A percentile compares a stretch with the other conserved stretches of the same genome.
Evolutionary conservation across 2,113 vertebrate genomes (phyloP).

Genomic region (Atlantisia rogersi): DNA sequence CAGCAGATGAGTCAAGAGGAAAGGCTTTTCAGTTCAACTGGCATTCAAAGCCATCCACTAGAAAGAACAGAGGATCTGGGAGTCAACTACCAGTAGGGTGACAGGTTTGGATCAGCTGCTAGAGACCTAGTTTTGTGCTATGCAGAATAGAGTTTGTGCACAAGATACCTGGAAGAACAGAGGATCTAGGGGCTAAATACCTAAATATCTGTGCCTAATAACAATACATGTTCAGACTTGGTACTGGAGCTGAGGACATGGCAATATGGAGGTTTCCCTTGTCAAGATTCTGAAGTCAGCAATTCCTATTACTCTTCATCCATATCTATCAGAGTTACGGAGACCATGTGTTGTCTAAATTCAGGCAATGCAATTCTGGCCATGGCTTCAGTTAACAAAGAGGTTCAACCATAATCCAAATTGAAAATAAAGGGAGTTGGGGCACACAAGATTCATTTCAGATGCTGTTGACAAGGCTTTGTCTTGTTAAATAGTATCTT

Average conservation of each 20-base stretch:
- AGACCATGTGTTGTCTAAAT: not conserved
- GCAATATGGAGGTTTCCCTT: not conserved
- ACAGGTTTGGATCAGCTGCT: not conserved
- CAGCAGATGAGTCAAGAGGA: not conserved
- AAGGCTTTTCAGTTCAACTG: not conserved
- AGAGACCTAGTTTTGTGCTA: not conserved
- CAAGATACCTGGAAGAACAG: not conserved
- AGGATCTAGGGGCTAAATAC: not conserved
- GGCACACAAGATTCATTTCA: not conserved
- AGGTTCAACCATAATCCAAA: not conserved
- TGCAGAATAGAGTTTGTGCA: not conserved
- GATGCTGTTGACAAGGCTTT: not conserved
- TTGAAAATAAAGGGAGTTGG: not conserved
- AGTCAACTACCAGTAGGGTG: not conserved
- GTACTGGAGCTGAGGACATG: not conserved
- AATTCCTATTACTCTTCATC: not conserved
- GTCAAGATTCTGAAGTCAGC: not conserved
- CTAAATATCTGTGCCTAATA: not conserved
- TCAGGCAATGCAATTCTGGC: not conserved
- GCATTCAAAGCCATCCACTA: not conserved
- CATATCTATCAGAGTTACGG: not conserved
- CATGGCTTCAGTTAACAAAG: not conserved
- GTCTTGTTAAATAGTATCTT: not conserved
- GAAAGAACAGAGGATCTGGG: not conserved
- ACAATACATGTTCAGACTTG: not conserved